These are phyloP conservation scores for Sclerodermus sp. DNA, from an alignment of 2,888 invertebrate genomes.

Conservation along the genomic window DNA sequence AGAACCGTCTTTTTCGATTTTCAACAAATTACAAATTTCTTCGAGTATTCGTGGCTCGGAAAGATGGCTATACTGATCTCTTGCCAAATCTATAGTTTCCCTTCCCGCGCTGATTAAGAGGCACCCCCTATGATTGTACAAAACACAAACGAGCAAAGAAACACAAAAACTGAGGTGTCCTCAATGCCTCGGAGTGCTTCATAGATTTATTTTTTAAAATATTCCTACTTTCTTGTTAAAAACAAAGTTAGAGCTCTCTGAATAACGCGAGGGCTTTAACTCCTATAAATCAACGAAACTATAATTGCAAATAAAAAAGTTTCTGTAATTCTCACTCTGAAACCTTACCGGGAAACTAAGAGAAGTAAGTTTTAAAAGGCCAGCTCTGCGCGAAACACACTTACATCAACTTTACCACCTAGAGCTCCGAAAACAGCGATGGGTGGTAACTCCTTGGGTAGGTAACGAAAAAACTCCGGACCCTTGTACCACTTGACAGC, in stretches of 20 bases:
- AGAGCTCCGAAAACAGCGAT: slow-evolving; percentile 73
- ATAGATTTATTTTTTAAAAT: slow-evolving; percentile 13
- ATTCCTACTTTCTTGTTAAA: slow-evolving; percentile 3
- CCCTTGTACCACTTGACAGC: slow-evolving; percentile 84
- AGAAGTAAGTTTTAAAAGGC: background rate
- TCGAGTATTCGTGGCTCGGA: background rate
- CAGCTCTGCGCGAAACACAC: slow-evolving; percentile 53
- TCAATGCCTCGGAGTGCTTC: too few relatives aligned
- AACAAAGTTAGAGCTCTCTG: background rate
- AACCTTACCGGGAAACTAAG: background rate
- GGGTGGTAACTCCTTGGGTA: slow-evolving; percentile 77
- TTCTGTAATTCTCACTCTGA: too few relatives aligned
- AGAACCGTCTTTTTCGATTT: slow-evolving; percentile 18
- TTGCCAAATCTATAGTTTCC: too few relatives aligned
- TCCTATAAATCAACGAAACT: background rate
- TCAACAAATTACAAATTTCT: slow-evolving; percentile 21
- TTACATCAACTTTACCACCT: slow-evolving; percentile 74
- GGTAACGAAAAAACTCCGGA: slow-evolving; percentile 76
- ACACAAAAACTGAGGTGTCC: too few relatives aligned
- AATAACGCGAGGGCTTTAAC: background rate
- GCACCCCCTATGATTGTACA: too few relatives aligned
- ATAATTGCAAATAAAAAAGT: too few relatives aligned
- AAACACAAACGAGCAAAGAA: too few relatives aligned
- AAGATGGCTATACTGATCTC: too few relatives aligned
- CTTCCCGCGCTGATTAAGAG: too few relatives aligned